phyloP scores from a whole-genome alignment of 1,140 invertebrate genomes.

The Propsilocerus akamusi region DNA sequence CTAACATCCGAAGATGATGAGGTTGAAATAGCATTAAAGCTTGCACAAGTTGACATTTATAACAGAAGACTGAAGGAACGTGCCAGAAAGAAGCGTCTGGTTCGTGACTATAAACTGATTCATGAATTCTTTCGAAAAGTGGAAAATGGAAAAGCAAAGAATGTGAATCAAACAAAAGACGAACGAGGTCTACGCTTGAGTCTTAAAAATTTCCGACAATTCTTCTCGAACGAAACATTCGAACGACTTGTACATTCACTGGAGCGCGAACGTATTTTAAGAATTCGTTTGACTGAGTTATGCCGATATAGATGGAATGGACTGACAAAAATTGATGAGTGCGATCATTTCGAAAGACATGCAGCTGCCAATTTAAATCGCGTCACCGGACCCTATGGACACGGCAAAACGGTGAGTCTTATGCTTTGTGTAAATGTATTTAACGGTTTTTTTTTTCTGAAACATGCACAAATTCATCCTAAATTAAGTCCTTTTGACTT shows the following conservation, averaged over 20 bases:
- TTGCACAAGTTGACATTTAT: slow-evolving; percentile 69
- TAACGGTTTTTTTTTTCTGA: too few species aligned
- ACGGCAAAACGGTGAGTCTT: not conserved
- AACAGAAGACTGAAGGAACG: slow-evolving; percentile 65
- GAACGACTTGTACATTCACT: slow-evolving; percentile 56
- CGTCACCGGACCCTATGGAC: slow-evolving; percentile 13
- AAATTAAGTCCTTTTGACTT: too few species aligned
- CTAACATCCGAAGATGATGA: slow-evolving; percentile 73
- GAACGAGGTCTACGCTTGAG: slow-evolving; percentile 55
- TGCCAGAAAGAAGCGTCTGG: slow-evolving; percentile 68
- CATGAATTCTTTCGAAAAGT: slow-evolving; percentile 52
- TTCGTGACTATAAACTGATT: slow-evolving; percentile 69
- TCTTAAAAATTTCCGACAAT: slow-evolving; percentile 69
- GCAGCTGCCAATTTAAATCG: slow-evolving; percentile 27
- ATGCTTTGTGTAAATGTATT: too few species aligned
- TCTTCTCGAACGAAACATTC: slow-evolving; percentile 68
- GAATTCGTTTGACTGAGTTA: slow-evolving; percentile 62
- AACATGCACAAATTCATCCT: too few species aligned
- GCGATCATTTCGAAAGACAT: slow-evolving; percentile 64
- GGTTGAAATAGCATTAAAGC: slow-evolving; percentile 52
- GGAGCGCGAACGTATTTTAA: slow-evolving; percentile 65
- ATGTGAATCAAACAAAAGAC: slow-evolving; percentile 23
- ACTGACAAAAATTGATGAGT: slow-evolving; percentile 59
- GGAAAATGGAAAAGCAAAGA: slow-evolving; percentile 23
- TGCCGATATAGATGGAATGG: slow-evolving; percentile 65